Base-by-base conservation (phyloP, 1,140 invertebrate genomes). In the Bombus affinis region DNA sequence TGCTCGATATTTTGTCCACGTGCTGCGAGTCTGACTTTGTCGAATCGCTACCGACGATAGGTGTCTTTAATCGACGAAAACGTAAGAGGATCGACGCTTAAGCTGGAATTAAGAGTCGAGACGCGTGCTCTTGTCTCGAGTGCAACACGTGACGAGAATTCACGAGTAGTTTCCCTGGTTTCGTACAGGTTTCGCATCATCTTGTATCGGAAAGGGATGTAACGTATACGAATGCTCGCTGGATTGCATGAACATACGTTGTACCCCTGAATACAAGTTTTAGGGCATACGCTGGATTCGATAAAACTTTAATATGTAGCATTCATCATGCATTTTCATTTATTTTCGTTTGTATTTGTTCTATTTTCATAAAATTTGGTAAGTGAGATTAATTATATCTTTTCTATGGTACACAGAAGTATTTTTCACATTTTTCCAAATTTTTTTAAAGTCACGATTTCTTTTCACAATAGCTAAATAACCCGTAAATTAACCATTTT, bases 1-100 rank as follows among this genome's bases (percentile, higher is more conserved):
- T 25, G 76, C 68, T 79, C 74, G 74, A 82, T 89, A 86, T 85
- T 70, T 88, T n/a, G 53, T 42, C 12, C 53, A 74, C 18, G 22
- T 22, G 25, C 25, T 37, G 28, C 22, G 65, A 77, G 39, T 3
- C 42, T 42, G 75, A 79, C 47, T 80, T 75, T 35, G 15, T 37
- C 8, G 74, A 57, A 86, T 15, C 22, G 35, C 28, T 32, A 9
- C 25, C 15, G 39, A 35, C 59, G 28, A 28, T 8, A 74, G 53
- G 77, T 65, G 42, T 25, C 70, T 79, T 73, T 87, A 79, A 85
- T 87, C 44, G 42, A n/a, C 28, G 35, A 18, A 65, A 57, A 73
- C 68, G 28, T 37, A 77, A 73, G 35, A 68, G 47, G 32, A 73
- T 65, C 42, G 44, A 66, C 57, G 74, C 32, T 13, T 39, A 62